phyloP scores from a whole-genome alignment of 1,140 invertebrate genomes.

The Drosophila obscura region DNA sequence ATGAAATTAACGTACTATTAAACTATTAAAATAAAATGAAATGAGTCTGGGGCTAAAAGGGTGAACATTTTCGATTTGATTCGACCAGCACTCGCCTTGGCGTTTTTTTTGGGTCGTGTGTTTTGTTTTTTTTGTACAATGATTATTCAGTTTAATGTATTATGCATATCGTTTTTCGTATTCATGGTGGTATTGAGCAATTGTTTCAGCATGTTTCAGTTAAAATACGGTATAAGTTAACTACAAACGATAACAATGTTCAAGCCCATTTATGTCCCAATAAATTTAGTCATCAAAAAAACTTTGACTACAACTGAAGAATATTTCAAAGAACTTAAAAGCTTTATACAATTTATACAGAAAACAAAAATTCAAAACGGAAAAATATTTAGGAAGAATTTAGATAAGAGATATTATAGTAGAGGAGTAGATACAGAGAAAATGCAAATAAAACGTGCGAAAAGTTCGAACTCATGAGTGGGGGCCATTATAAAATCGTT shows the following conservation, averaged over 20 bases:
- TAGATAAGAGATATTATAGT: slow-evolving; percentile 38
- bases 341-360: slow-evolving; percentile 29
- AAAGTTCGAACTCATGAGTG: slow-evolving; percentile 65
- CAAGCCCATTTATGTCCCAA: slow-evolving; percentile 83
- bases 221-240: slow-evolving; percentile 68
- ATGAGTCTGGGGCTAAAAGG: slow-evolving; percentile 79
- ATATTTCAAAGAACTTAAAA: slow-evolving; percentile 29
- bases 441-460: slow-evolving; percentile 76
- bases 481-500: slow-evolving; percentile 77
- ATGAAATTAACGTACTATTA: slow-evolving; percentile 19
- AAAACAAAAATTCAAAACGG: slow-evolving; percentile 14
- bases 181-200: slow-evolving; percentile 62
- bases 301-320: slow-evolving; percentile 74
- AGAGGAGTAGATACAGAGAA: slow-evolving; percentile 26
- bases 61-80: slow-evolving; percentile 65
- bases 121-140: slow-evolving; percentile 61
- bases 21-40: slow-evolving; percentile 57
- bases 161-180: slow-evolving; percentile 51
- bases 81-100: slow-evolving; percentile 5
- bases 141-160: slow-evolving; percentile 49
- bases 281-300: slow-evolving; percentile 84
- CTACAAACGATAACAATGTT: slow-evolving; percentile 83
- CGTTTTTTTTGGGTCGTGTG: slow-evolving; percentile 8
- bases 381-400: slow-evolving; percentile 20
- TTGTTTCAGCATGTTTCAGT: slow-evolving; percentile 51